Base-by-base conservation (phyloP, 2,113 vertebrate species). In the Rhadina sibilatrix region DNA sequence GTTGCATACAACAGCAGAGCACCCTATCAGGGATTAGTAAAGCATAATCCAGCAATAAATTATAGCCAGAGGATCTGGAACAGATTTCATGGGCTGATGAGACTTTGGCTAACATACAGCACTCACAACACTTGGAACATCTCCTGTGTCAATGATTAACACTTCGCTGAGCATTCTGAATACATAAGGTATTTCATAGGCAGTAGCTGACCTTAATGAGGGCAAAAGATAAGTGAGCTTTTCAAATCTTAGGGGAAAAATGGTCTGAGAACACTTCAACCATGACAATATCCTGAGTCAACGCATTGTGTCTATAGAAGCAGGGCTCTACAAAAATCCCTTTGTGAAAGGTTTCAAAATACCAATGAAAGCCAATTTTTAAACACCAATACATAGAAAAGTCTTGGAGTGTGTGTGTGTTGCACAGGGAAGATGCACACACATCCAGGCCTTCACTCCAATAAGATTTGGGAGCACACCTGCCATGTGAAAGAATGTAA, bases 141-240 rank as follows among this genome's bases (percentile, higher is more conserved):
- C 86, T 97, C 87, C 90, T 95, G 77, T 83, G 86, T 79, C 91
- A 69, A 79, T 71, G 86, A 96, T 94, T 96, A 96, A 96, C 95
- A 97, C 92, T 95, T 96, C 15, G 0, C 87, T 91, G 76, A 93
- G 94, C 90, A 96, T 79, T 83, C 79, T 94, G 95, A 95, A 88
- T 64, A 64, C 76, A 56, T 21, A 93, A 82, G 63, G 52, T 88
- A 86, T 88, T 93, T 91, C 75, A 78, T 53, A 94, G n/a, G 44
- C 76, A 88, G 72, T 81, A 90, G 40, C 56, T 86, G 87, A 86
- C 75, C 68, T 92, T 87, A 90, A 87, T 83, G 85, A 95, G 31
- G 52, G 56, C 77, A 94, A 95, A 86, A 91, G 89, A 91, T 85
- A 97, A 74, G 71, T 64, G 23, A 81, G 25, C 31, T 89, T 95